Evolutionary conservation across 2,888 invertebrate genomes (phyloP).

Genomic region (Harpalus rufipes): DNA sequence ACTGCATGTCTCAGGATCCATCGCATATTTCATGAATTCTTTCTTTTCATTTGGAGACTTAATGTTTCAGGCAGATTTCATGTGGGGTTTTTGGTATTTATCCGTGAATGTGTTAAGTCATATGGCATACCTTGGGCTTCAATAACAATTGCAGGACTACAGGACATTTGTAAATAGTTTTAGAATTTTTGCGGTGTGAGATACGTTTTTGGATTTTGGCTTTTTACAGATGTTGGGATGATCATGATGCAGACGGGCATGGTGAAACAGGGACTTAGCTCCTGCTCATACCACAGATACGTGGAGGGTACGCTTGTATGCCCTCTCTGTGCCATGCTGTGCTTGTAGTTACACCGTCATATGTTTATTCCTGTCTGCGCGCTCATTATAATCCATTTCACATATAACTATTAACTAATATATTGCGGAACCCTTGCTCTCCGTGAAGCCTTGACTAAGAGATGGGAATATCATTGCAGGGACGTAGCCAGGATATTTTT

Average conservation of each 20-base stretch:
- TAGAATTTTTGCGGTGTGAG: constrained; percentile 56
- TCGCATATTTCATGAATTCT: constrained; percentile 63
- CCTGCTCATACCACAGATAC: constrained; percentile 81
- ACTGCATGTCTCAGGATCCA: constrained; percentile 75
- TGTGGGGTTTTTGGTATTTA: constrained; percentile 52
- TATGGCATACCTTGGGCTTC: constrained; percentile 51
- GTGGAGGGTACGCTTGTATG: constrained; percentile 87
- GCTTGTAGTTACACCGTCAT: constrained; percentile 67
- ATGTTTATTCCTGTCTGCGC: constrained; percentile 2
- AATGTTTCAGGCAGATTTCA: constrained; percentile 49
- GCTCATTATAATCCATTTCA: constrained; percentile 34
- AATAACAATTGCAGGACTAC: constrained; percentile 38
- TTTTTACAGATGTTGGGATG: constrained; percentile 97
- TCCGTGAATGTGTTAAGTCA: constrained; percentile 27
- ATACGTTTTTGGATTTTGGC: constrained; percentile 77
- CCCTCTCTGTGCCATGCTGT: constrained; percentile 71
- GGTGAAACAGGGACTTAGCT: constrained; percentile 94
- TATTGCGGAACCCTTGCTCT: too few relatives aligned
- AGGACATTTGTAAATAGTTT: constrained; percentile 48
- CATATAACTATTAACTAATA: too few relatives aligned
- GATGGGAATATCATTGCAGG: too few relatives aligned
- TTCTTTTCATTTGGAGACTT: constrained; percentile 59
- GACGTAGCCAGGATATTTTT: too few relatives aligned
- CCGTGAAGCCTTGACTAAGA: too few relatives aligned
- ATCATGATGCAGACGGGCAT: constrained; percentile 98